These are phyloP conservation scores for Leucophenga maculata DNA, from an alignment of 2,888 invertebrate genomes.

Conservation along the genomic window DNA sequence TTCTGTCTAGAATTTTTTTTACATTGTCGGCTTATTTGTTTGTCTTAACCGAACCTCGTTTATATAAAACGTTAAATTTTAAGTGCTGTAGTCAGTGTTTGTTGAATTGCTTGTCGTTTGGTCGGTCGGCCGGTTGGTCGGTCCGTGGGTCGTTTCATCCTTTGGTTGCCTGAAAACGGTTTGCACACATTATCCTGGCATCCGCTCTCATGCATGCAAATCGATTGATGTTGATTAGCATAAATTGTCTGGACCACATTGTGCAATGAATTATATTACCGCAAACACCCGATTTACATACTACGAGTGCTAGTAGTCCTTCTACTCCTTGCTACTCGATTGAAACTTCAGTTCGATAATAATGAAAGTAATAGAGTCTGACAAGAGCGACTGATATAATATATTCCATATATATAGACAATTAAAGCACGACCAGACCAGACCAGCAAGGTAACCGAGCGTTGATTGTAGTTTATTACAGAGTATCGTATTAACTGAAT, in stretches of 20 bases:
- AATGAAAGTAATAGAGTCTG: slow-evolving; percentile 2
- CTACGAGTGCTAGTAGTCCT: background rate
- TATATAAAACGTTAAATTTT: background rate
- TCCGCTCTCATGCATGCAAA: slow-evolving; percentile 53
- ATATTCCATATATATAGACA: too few species aligned
- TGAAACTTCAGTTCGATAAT: background rate
- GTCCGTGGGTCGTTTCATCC: background rate
- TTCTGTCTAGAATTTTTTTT: too few species aligned
- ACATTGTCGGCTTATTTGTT: too few species aligned
- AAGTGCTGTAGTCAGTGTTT: background rate
- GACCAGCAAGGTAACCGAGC: too few species aligned
- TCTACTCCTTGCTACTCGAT: background rate
- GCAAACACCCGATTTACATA: background rate
- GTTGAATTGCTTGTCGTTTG: background rate
- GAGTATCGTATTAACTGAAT: too few species aligned
- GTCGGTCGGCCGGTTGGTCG: background rate
- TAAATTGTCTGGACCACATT: slow-evolving; percentile 68
- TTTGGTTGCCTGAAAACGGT: background rate
- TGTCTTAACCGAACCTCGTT: too few species aligned
- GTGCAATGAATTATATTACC: slow-evolving; percentile 59
- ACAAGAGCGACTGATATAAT: background rate
- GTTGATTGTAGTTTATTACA: too few species aligned
- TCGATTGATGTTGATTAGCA: slow-evolving; percentile 69
- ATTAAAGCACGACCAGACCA: too few species aligned
- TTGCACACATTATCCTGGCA: slow-evolving; percentile 43